Evolutionary conservation across 2,888 invertebrate genomes (phyloP), one percentile per base, ranked within the genome.

Genomic region (Eilema depressum): DNA sequence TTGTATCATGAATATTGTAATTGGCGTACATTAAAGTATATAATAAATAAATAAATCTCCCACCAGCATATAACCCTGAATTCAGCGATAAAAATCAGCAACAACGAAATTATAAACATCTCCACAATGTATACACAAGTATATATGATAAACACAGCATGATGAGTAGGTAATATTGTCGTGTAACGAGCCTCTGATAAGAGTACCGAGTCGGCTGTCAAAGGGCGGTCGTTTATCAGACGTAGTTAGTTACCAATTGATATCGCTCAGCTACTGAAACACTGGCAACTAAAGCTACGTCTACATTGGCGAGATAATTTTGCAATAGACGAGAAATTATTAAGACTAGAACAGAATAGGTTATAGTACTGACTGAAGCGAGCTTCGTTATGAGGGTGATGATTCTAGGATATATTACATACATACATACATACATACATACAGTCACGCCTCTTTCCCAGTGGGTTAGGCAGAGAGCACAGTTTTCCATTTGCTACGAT

Each of bases 151-250:
- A 60, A 57, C 73, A 67, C 63, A 68, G 69, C 68, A 78, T 12
- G 47, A 66, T 71, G 73, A 73, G 75, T 75, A 76, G 70, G 63
- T 75, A 64, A 63, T 75, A 70, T 80, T 80, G 82, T 81, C 75
- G 73, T 61, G 70, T 83, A 85, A 85, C 80, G 81, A 83, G 80
- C 63, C 68, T 62, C 78, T 76, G 83, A 85, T 83, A 81, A 81
- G 81, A 81, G 78, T 83, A 80, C 70, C 74, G 68, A 75, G 75
- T 70, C 71, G 71, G 68, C 81, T 83, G 83, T 87, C 87, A 86
- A 86, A 87, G 82, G 81, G 78, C 69, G 75, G 73, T 69, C 76
- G 77, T 82, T 86, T 86, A 86, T 87, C 87, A 79, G 77, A 70
- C 66, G 73, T 77, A 78, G 80, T 82, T 78, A 78, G 75, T 69